Base-by-base conservation (phyloP, 2,797 vertebrate genomes). In the Enteromius treurensis region DNA sequence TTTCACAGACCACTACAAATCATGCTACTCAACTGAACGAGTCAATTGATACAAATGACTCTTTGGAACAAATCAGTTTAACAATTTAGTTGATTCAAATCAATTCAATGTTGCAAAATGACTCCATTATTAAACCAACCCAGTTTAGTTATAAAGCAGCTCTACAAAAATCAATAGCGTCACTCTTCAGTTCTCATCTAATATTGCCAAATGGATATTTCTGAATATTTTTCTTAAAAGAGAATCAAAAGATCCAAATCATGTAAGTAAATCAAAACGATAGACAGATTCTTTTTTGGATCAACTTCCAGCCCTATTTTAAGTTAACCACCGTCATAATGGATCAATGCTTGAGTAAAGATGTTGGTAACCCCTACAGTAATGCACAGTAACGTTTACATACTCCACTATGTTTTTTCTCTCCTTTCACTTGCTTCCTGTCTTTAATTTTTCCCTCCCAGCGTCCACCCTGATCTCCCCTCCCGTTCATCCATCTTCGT, bases 401-500 rank as follows among this genome's bases (percentile, higher is more conserved):
- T 53, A 55, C 13, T 77, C 45, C 8, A 40, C 14, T 78, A 32
- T 13, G 10, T 49, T 5, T 1, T 14, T 65, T 21, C 51, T 34
- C 60, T 65, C 11, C 17, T 11, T 32, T 65, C 10, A 78, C 17
- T n/a, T n/a, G 26, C 53, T 68, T 34, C 37, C 13, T 8, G 9
- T 29, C 51, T 58, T 58, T 2, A 11, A 26, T 60, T 42, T 80
- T 21, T 70, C 45, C 32, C 45, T 47, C 73, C 49, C 45, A 29
- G 23, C 13, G 15, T 80, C 51, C 10, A 42, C 77, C 26, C 29
- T 70, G 42, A 62, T 70, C 65, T 79, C 26, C 65, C 45, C n/a
- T 47, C 74, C 60, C 26, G 0, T 70, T 51, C 62, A 60, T 70
- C 37, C 58, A 62, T 80, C 82, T 82, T 68, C 13, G 5, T 77